Percentiles rank a stretch among this genome's conserved stretches.
These are phyloP conservation scores for Periphyllus acericola DNA, from an alignment of 2,888 invertebrate genomes.

Conservation along the genomic window DNA sequence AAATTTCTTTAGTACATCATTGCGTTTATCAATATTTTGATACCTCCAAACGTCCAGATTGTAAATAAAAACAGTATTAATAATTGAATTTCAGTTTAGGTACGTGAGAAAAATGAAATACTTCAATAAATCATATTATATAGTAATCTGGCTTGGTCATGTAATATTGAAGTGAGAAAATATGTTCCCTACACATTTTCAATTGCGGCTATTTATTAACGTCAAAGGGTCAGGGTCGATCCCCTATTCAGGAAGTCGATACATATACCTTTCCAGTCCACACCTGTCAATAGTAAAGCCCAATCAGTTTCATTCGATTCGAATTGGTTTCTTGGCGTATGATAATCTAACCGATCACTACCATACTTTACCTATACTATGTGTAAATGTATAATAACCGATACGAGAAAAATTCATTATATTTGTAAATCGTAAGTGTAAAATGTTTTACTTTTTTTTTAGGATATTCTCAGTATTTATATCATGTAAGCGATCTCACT, in stretches of 20 bases:
- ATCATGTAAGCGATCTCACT: no score
- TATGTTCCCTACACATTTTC: neutral
- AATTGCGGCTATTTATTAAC: neutral
- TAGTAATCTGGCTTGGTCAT: neutral
- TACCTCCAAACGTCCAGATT: neutral
- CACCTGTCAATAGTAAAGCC: neutral
- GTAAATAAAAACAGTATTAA: neutral
- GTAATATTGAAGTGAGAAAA: neutral
- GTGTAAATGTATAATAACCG: no score
- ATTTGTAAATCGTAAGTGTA: no score
- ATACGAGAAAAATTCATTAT: no score
- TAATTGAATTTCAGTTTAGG: neutral
- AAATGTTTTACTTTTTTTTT: no score
- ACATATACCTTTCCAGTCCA: neutral
- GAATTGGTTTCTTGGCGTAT: no score
- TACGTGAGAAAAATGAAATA: slow-evolving; percentile 8
- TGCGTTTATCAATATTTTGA: neutral
- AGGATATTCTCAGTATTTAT: no score
- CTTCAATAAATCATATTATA: slow-evolving; percentile 1
- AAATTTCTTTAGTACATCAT: no score
- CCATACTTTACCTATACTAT: neutral
- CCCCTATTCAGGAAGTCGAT: no score
- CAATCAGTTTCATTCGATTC: neutral
- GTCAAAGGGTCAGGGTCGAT: no score
- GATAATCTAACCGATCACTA: neutral